Base-by-base conservation (phyloP, 1,140 invertebrate genomes). In the Vanessa tameamea region DNA sequence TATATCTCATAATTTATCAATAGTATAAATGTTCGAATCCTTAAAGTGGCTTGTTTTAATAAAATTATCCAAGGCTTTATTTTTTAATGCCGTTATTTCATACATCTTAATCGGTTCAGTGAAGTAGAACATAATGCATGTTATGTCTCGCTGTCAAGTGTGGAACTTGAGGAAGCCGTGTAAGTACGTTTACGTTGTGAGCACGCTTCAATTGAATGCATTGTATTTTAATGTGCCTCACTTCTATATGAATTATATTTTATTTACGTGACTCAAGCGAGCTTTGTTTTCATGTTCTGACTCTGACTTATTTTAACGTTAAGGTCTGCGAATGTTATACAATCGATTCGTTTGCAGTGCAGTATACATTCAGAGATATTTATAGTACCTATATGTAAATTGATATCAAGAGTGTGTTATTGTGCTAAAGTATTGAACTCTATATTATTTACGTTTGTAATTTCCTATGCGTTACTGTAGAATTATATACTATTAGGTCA, bases 191-290 rank as follows among this genome's bases (percentile, higher is more conserved):
- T 64, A 61, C 16, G 50, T 59, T 47, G 16, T 57, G 66, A 73
- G 68, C 68, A 77, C 59, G 55, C 57, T 61, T 61, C 68, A 47
- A 77, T 73, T 73, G 72, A 67, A 67, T 73, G 68, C 68, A 57
- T 63, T 61, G 64, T 77, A 73, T 73, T 69, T 31, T 67, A 70
- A 77, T 69, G 11, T 64, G 71, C 64, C 20, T 50, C 14, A 15
- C 15, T 67, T 20, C 65, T 23, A 48, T 63, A n/a, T 53, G 61
- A 77, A 59, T 50, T 71, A 51, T 50, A 66, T 71, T 77, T 73
- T 66, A 53, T 67, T 37, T 4, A 69, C 37, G 37, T 68, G 26
- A 13, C 15, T 37, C 26, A 37, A 37, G 26, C 57, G 14, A 61
- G 9, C 43, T 47, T 63, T 43, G 51, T 64, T 53, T 43, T 67